Evolutionary conservation across 2,113 vertebrate species (phyloP).

Genomic region (Elephas maximus): DNA sequence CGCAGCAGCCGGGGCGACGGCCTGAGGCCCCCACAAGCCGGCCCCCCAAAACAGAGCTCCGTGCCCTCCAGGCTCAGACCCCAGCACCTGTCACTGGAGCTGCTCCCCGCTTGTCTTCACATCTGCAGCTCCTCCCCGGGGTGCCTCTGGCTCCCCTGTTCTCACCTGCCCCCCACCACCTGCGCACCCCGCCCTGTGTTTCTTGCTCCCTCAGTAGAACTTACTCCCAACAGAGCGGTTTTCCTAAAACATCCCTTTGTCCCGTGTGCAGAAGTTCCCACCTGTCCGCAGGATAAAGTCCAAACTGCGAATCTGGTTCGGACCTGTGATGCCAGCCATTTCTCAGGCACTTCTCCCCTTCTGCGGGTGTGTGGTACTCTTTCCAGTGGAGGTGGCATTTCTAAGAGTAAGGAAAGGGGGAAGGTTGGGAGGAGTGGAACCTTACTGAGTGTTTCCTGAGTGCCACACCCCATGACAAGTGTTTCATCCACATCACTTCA

Average conservation of each 20-base stretch:
- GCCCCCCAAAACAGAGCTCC: background rate
- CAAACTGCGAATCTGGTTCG: background rate
- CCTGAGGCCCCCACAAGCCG: background rate
- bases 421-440: background rate
- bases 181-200: no score
- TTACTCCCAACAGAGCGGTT: background rate
- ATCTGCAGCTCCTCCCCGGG: background rate
- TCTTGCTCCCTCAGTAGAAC: no score
- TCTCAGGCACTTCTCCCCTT: background rate
- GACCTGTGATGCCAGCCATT: background rate
- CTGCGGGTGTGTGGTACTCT: rapidly evolving
- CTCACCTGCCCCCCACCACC: background rate
- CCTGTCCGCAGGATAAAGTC: background rate
- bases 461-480: background rate
- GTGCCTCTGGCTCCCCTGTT: background rate
- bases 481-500: background rate
- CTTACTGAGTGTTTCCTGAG: background rate
- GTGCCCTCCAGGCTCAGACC: background rate
- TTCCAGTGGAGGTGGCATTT: background rate
- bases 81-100: background rate
- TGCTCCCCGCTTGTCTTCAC: no score
- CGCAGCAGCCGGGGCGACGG: background rate
- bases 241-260: background rate
- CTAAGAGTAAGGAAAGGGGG: background rate
- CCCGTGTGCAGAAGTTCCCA: background rate